Conservation (phyloP, 2,888 invertebrate species). For the Augochlorella aurata region DNA sequence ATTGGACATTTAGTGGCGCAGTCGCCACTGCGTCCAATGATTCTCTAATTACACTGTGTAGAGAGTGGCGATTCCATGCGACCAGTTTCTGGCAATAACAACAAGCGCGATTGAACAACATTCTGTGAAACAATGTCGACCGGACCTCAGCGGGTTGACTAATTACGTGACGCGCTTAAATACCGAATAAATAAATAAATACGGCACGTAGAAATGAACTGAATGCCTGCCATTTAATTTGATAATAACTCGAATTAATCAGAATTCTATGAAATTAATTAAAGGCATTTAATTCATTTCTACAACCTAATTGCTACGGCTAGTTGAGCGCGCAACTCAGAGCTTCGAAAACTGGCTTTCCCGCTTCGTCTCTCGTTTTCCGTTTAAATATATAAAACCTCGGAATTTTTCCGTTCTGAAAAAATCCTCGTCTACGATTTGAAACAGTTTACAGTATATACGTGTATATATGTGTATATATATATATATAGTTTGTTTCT, state of each 20-base stretch:
- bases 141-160: constrained; percentile 29
- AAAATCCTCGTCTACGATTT: constrained; percentile 27
- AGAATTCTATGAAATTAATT: not conserved
- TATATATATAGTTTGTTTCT: constrained; percentile 9
- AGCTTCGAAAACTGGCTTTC: not conserved
- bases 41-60: not conserved
- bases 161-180: not conserved
- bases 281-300: not conserved
- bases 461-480: not conserved
- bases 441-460: not conserved
- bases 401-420: constrained; percentile 27
- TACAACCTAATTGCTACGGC: constrained; percentile 12
- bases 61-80: not conserved
- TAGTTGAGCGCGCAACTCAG: constrained; percentile 10
- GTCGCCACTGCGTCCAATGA: not conserved
- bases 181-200: not conserved
- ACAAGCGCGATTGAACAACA: constrained; percentile 37
- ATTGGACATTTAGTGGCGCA: not conserved
- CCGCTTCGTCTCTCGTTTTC: not conserved
- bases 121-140: constrained; percentile 24
- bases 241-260: too few relatives aligned
- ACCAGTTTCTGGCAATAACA: constrained; percentile 36
- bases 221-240: not conserved
- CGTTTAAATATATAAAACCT: constrained; percentile 33
- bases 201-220: not conserved